A percentile compares a stretch with the other conserved stretches of the same genome.
These are phyloP conservation scores for Falco punctatus DNA, from an alignment of 2,113 vertebrate genomes.

Conservation along the genomic window DNA sequence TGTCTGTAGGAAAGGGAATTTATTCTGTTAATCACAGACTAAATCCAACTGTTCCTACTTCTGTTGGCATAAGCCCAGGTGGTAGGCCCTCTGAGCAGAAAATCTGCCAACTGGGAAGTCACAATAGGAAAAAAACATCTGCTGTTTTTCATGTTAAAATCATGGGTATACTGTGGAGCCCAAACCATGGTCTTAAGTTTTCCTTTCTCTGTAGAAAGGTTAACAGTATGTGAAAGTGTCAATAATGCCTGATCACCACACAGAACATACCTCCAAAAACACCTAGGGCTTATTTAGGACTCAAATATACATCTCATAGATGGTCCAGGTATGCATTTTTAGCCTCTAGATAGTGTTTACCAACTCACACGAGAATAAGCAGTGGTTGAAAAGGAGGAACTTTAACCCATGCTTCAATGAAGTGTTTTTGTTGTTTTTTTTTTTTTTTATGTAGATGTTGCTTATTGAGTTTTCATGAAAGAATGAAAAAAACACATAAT, in stretches of 20 bases:
- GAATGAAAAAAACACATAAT: not conserved
- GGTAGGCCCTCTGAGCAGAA: not conserved
- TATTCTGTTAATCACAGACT: conserved; percentile 3
- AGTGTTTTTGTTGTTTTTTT: not conserved
- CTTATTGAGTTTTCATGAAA: not conserved
- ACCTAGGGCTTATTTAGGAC: not conserved
- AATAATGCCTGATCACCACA: not conserved
- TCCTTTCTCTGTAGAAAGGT: not conserved
- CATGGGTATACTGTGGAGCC: not conserved
- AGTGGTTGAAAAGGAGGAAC: not conserved
- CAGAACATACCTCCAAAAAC: not conserved
- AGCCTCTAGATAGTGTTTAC: not conserved
- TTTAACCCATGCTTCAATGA: not conserved
- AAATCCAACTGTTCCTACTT: conserved; percentile 8
- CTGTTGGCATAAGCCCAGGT: not conserved
- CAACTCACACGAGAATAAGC: not conserved
- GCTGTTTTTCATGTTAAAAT: conserved; percentile 30
- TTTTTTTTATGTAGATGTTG: not conserved
- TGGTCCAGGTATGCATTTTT: not conserved
- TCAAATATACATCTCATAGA: not conserved
- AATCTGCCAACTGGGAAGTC: conserved; percentile 13
- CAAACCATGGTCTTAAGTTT: not conserved
- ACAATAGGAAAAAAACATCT: conserved; percentile 32
- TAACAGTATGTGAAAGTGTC: not conserved
- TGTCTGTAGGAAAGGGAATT: not conserved